A percentile compares a stretch with the other conserved stretches of the same genome.
Conservation (phyloP, 92 coral and sea anemone species). For the Micromussa lordhowensis region DNA sequence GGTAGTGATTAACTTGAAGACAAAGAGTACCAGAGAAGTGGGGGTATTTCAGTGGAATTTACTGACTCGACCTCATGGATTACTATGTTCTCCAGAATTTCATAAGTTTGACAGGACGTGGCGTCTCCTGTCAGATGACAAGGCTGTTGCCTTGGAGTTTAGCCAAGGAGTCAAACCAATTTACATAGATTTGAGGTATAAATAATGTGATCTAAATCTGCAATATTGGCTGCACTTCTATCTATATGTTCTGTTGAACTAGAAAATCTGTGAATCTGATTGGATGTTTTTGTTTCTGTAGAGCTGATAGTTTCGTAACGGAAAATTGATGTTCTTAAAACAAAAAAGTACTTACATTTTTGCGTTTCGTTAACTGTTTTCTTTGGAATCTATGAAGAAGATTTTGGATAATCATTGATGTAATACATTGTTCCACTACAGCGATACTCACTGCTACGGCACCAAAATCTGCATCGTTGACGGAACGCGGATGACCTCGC, state of each 20-base stretch:
- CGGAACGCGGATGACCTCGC: too few relatives aligned
- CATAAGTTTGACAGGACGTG: neutral
- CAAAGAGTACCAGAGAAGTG: neutral
- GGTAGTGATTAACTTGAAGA: neutral
- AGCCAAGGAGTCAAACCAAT: neutral
- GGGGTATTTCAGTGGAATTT: neutral
- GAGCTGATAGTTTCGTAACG: too few relatives aligned
- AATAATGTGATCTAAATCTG: neutral
- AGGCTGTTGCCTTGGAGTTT: constrained; percentile 33
- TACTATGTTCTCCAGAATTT: neutral
- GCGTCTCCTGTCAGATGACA: neutral
- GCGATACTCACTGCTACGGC: too few relatives aligned
- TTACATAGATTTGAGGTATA: neutral
- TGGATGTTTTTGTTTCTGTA: neutral
- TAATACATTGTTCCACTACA: too few relatives aligned
- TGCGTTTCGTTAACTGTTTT: neutral
- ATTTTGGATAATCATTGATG: neutral
- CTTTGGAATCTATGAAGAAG: neutral
- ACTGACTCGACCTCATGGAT: neutral
- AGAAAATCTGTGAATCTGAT: neutral
- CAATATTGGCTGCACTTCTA: neutral
- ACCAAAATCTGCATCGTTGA: too few relatives aligned
- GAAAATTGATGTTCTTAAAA: too few relatives aligned
- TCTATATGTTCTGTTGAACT: neutral
- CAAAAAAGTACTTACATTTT: neutral